A percentile compares a stretch with the other conserved stretches of the same genome.
These are phyloP conservation scores for Patella caerulea DNA, from an alignment of 2,888 invertebrate species.

Conservation along the genomic window DNA sequence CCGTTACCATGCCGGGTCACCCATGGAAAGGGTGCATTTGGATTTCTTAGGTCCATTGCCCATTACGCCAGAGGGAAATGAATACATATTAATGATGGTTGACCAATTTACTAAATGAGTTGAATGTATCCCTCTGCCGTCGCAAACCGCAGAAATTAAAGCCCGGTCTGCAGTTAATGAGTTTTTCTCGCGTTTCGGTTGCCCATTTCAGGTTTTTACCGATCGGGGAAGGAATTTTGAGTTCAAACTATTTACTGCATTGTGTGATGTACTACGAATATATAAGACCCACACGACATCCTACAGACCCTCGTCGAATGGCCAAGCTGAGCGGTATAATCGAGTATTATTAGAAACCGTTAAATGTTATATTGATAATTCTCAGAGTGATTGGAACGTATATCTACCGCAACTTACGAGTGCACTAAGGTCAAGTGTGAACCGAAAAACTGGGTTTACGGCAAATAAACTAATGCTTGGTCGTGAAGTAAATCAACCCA, in stretches of 20 bases:
- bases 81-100: not conserved
- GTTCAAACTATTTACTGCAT: not conserved
- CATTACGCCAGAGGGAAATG: not conserved
- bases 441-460: conserved; percentile 31
- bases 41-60: not conserved
- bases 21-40: not conserved
- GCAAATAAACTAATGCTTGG: conserved; percentile 36
- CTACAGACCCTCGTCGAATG: conserved; percentile 8
- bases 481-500: conserved; percentile 14
- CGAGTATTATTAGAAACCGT: conserved; percentile 1
- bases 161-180: no score
- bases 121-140: not conserved
- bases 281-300: not conserved
- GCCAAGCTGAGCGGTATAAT: conserved; percentile 13
- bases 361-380: not conserved
- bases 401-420: conserved; percentile 27
- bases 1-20: not conserved
- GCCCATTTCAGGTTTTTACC: no score
- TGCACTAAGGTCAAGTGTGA: conserved; percentile 26
- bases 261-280: not conserved
- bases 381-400: conserved; percentile 24
- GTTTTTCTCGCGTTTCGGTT: no score
- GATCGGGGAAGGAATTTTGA: no score
- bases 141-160: not conserved
- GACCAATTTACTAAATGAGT: not conserved